Percentiles rank a stretch among this genome's conserved stretches.
phyloP scores from a whole-genome alignment of 1,140 invertebrate species.

The Coelopa frigida region DNA sequence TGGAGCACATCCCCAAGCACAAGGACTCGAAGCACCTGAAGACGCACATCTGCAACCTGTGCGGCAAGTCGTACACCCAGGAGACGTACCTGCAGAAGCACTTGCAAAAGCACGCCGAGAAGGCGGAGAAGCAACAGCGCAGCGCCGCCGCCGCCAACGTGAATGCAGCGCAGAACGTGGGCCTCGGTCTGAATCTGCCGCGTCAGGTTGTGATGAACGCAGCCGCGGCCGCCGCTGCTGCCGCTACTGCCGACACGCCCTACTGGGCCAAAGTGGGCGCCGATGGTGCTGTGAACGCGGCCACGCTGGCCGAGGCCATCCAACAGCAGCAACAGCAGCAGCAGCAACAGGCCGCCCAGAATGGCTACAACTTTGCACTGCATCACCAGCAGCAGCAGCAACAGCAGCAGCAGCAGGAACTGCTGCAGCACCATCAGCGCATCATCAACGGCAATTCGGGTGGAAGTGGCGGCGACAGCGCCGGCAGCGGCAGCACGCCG shows the following conservation, averaged over 20 bases:
- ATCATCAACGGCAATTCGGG: slow-evolving; percentile 27
- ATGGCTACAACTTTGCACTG: slow-evolving; percentile 43
- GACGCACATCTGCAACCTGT: slow-evolving; percentile 97
- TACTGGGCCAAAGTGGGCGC: slow-evolving; percentile 74
- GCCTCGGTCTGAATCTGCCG: slow-evolving; percentile 53
- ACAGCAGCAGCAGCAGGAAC: slow-evolving; percentile 34
- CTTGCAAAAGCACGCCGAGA: slow-evolving; percentile 94
- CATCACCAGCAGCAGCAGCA: slow-evolving; percentile 21
- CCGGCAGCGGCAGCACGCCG: slow-evolving; percentile 24
- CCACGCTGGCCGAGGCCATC: slow-evolving; percentile 54
- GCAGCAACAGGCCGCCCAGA: slow-evolving; percentile 19
- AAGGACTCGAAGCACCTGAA: slow-evolving; percentile 98
- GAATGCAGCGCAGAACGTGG: slow-evolving; percentile 42
- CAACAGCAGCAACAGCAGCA: slow-evolving; percentile 35
- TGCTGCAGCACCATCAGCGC: slow-evolving; percentile 21
- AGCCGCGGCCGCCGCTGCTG: slow-evolving; percentile 43
- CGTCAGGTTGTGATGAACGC: slow-evolving; percentile 47
- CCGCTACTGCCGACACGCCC: slow-evolving; percentile 55
- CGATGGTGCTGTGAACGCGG: slow-evolving; percentile 55
- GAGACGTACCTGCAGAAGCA: slow-evolving; percentile 97
- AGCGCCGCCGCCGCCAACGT: slow-evolving; percentile 46
- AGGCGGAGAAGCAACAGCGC: slow-evolving; percentile 76
- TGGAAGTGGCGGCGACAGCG: slow-evolving; percentile 18
- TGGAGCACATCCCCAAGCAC: slow-evolving; percentile 97
- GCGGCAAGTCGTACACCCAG: slow-evolving; percentile 97